phyloP scores from a whole-genome alignment of 2,113 vertebrate species.

The Antechinus flavipes region DNA sequence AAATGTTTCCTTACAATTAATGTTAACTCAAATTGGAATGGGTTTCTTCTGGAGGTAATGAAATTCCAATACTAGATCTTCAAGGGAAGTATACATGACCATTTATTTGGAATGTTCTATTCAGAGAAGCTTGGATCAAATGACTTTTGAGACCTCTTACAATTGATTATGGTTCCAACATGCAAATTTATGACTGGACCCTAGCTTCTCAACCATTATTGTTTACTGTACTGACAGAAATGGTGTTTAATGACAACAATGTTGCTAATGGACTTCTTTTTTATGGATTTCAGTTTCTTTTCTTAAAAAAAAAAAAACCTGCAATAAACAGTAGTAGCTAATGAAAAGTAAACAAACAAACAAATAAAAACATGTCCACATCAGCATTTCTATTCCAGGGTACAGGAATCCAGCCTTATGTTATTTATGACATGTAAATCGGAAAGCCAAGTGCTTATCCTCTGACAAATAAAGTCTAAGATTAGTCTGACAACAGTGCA shows the following conservation, averaged over 20 bases:
- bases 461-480: not conserved
- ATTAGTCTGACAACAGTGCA: not conserved
- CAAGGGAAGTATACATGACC: not conserved
- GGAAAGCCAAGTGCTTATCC: not conserved
- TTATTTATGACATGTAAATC: not conserved
- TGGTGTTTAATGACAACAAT: not conserved
- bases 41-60: not conserved
- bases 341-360: not conserved
- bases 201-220: not conserved
- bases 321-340: not conserved
- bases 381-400: constrained; percentile 7
- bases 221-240: not conserved
- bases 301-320: not conserved
- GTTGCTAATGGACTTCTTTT: not conserved
- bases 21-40: not conserved
- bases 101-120: not conserved
- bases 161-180: not conserved
- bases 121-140: not conserved
- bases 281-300: not conserved
- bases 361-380: not conserved
- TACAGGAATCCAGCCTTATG: not conserved
- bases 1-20: not conserved
- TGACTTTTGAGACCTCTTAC: not conserved
- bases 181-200: not conserved
- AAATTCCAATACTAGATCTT: not conserved